phyloP scores from a whole-genome alignment of 2,797 vertebrate species.

The Microctenopoma lineatum region DNA sequence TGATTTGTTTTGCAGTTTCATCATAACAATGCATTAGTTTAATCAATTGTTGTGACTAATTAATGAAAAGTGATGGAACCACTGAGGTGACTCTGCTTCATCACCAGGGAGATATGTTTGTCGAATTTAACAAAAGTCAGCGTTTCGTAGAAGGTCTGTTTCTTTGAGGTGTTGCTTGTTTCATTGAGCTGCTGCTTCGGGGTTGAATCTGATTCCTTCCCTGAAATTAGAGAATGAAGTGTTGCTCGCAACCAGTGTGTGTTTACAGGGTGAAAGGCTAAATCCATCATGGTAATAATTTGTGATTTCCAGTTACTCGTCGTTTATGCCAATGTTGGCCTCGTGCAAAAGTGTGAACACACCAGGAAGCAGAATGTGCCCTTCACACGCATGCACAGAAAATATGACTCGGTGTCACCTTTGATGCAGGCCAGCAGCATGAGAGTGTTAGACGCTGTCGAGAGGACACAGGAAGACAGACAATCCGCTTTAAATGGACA shows the following conservation, averaged over 20 bases:
- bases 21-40: too few relatives aligned
- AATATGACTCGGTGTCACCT: constrained; percentile 35
- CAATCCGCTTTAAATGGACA: background rate
- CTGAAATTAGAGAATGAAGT: constrained; percentile 33
- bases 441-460: constrained; percentile 31
- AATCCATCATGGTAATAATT: constrained; percentile 73
- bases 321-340: constrained; percentile 63
- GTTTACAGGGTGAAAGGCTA: constrained; percentile 60
- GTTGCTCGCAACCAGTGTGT: constrained; percentile 45
- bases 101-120: too few relatives aligned
- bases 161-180: constrained; percentile 8
- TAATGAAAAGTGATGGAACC: too few relatives aligned
- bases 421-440: constrained; percentile 31
- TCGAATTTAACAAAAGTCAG: too few relatives aligned
- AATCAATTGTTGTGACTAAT: too few relatives aligned
- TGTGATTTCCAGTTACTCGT: constrained; percentile 74
- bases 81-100: too few relatives aligned
- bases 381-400: constrained; percentile 12
- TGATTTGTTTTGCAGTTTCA: background rate
- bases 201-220: constrained; percentile 32
- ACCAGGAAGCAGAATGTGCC: constrained; percentile 17
- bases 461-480: background rate
- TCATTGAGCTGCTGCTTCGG: constrained; percentile 3
- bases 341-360: constrained; percentile 47
- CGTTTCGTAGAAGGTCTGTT: background rate